Evolutionary conservation across 2,888 invertebrate genomes (phyloP).

Genomic region (Phania funesta): DNA sequence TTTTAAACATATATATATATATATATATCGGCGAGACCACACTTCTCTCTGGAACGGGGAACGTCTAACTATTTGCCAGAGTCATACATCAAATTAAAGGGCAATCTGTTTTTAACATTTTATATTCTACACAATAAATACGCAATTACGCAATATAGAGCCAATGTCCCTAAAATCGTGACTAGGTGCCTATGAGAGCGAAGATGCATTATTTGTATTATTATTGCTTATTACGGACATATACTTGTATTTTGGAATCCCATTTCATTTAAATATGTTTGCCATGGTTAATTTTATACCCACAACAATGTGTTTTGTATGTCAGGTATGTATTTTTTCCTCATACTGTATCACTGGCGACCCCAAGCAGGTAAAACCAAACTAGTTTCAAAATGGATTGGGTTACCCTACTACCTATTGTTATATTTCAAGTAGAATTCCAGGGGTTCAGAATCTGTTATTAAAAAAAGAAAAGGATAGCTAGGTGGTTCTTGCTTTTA

Average conservation of each 20-base stretch:
- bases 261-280: constrained; percentile 19
- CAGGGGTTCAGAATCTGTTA: not conserved
- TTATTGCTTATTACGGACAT: not conserved
- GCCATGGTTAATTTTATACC: constrained; percentile 12
- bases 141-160: no score
- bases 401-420: constrained; percentile 29
- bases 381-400: not conserved
- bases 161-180: no score
- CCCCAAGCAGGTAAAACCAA: constrained; percentile 4
- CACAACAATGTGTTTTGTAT: constrained; percentile 7
- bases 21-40: no score
- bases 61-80: no score
- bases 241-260: constrained; percentile 20
- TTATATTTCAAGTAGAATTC: constrained; percentile 31
- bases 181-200: no score
- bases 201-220: not conserved
- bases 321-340: constrained; percentile 5
- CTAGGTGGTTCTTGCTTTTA: not conserved
- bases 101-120: no score
- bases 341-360: constrained; percentile 29
- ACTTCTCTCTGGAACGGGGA: no score
- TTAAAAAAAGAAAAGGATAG: no score
- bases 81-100: no score
- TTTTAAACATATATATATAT: no score
- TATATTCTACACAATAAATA: no score